These are phyloP conservation scores for Oophaga sylvatica DNA, from an alignment of 2,797 vertebrate genomes.

Conservation along the genomic window DNA sequence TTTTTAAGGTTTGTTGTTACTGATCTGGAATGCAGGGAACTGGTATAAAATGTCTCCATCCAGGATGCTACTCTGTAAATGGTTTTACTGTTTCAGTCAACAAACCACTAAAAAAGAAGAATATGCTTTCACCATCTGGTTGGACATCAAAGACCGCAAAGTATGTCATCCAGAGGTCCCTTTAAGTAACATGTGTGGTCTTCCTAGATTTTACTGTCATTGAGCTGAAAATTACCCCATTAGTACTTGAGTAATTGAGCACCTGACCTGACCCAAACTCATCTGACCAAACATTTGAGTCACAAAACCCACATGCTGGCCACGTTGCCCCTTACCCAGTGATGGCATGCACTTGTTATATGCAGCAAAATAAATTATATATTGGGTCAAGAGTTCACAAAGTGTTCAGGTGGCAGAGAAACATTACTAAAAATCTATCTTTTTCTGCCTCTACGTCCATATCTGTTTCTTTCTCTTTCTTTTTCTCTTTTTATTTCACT, in stretches of 20 bases:
- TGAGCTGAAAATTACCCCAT: not conserved
- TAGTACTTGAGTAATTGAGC: slow-evolving; percentile 4
- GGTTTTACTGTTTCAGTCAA: slow-evolving; percentile 25
- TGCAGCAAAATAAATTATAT: not conserved
- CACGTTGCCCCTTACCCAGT: not conserved
- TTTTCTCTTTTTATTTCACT: too few species aligned
- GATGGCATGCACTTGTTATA: not conserved
- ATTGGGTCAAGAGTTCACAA: not conserved
- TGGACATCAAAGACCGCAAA: slow-evolving; percentile 18
- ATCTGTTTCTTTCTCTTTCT: too few species aligned
- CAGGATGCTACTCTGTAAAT: slow-evolving; percentile 3
- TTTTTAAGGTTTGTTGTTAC: not conserved
- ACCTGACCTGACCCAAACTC: slow-evolving; percentile 11
- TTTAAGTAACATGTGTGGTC: slow-evolving; percentile 27
- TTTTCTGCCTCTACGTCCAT: too few species aligned
- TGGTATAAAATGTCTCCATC: not conserved
- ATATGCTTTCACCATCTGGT: slow-evolving; percentile 40
- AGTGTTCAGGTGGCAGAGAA: too few species aligned
- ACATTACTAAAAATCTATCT: too few species aligned
- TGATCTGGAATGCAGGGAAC: not conserved
- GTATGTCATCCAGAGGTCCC: not conserved
- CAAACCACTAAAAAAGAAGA: slow-evolving; percentile 12
- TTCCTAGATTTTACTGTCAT: slow-evolving; percentile 1
- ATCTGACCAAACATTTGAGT: not conserved
- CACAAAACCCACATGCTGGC: not conserved